Percentiles rank a stretch among this genome's conserved stretches.
Evolutionary conservation across 1,140 invertebrate genomes (phyloP).

Genomic region (Drosophila seguyi): DNA sequence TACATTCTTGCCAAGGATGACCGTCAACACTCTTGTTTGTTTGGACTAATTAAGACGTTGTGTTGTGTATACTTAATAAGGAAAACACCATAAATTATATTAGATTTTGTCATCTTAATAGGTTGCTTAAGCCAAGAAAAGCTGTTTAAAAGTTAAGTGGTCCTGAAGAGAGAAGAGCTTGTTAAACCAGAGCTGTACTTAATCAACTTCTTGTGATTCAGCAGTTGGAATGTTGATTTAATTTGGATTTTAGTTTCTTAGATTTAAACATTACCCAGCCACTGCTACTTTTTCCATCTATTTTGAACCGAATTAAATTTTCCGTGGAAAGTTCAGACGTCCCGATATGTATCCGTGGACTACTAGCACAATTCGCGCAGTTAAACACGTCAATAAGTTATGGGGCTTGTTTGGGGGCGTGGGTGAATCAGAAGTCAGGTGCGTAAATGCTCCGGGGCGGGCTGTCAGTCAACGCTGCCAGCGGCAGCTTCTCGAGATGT

Average conservation of each 20-base stretch:
- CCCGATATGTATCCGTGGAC: slow-evolving; percentile 1
- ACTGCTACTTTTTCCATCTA: neutral
- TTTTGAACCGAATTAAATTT: slow-evolving; percentile 19
- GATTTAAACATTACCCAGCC: neutral
- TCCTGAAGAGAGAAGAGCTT: neutral
- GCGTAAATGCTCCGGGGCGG: slow-evolving; percentile 40
- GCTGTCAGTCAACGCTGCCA: slow-evolving; percentile 64
- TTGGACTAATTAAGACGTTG: neutral
- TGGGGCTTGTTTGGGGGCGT: slow-evolving; percentile 25
- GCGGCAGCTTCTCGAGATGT: slow-evolving; percentile 54
- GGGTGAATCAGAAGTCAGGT: slow-evolving; percentile 36
- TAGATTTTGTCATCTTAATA: neutral
- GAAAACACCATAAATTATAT: too few species aligned
- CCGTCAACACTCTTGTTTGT: neutral
- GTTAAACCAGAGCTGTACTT: neutral
- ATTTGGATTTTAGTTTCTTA: neutral
- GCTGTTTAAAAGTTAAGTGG: neutral
- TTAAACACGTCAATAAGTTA: slow-evolving; percentile 45
- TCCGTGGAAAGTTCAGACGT: neutral
- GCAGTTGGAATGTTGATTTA: neutral
- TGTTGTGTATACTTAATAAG: neutral
- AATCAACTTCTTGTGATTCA: neutral
- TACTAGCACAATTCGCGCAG: slow-evolving; percentile 37
- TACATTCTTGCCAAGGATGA: slow-evolving; percentile 1
- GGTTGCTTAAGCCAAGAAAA: neutral